Base-by-base conservation (phyloP, 1,140 invertebrate species). In the Dermatophagoides farinae region DNA sequence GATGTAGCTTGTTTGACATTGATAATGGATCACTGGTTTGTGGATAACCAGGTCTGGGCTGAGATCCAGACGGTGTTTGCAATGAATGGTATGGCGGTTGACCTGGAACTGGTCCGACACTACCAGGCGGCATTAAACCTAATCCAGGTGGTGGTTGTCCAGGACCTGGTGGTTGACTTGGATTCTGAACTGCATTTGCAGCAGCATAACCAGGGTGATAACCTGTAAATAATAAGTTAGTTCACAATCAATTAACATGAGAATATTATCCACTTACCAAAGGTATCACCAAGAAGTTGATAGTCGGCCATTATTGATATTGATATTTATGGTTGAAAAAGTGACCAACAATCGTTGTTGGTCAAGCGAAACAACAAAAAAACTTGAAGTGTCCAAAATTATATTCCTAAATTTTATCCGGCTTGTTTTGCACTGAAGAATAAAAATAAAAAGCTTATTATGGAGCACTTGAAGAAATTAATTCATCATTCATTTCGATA, bases 281-380 rank as follows among this genome's bases (percentile, higher is more conserved):
- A 62, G 1, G 44, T 44, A 49, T 62, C 61, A 61, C 61, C 61
- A 47, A 62, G 39, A 16, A 62, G 54, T 40, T 62, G 61, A 60
- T 62, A 62, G 37, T 62, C 61, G 31, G 61, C 61, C 61, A 62
- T 62, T 40, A 9, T 49, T 10, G 12, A 8, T 10, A 23, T 16
- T 10, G 22, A 20, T 41, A 25, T n/a, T 18, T 51, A 47, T 11
- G 53, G 31, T 55, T 14, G 53, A 25, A 23, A 25, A 11, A 12
- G 2, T 52, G 12, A 23, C 53, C 53, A 55, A 14, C 47, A 50
- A 50, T 50, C 47, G 31, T 31, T 31, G 31, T 31, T 31, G 31
- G 31, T 31, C 31, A 31, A 31, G 2, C 31, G 31, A 31, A 31
- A 4, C 2, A 31, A 31, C 31, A 31, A 2, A 31, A 31, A 31